phyloP scores from a whole-genome alignment of 2,888 invertebrate genomes.

The Callyntrura sp. region DNA sequence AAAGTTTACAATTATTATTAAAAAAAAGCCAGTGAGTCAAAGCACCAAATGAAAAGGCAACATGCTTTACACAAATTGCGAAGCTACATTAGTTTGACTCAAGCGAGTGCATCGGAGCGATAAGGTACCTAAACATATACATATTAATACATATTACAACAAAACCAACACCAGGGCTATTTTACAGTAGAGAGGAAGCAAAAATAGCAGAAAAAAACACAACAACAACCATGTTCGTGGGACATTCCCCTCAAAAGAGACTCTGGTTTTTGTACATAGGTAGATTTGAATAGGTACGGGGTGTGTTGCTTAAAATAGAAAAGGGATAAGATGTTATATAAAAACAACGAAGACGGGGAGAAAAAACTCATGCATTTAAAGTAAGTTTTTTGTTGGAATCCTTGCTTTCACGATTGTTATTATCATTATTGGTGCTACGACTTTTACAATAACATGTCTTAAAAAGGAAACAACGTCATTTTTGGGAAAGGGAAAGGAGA shows the following conservation, averaged over 20 bases:
- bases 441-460: not conserved
- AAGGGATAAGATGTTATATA: not conserved
- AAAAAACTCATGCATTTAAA: conserved; percentile 38
- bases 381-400: not conserved
- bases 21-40: not conserved
- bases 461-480: not conserved
- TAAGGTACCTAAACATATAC: no score
- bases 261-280: not conserved
- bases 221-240: not conserved
- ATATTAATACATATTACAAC: no score
- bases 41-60: not conserved
- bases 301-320: not conserved
- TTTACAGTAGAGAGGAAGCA: not conserved
- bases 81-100: not conserved
- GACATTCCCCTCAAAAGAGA: not conserved
- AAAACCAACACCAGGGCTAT: not conserved
- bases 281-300: not conserved
- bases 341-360: not conserved
- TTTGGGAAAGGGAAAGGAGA: not conserved
- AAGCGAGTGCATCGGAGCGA: not conserved
- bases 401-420: not conserved
- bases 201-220: not conserved
- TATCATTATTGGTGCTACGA: not conserved
- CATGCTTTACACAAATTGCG: not conserved
- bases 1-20: conserved; percentile 25